These are phyloP conservation scores for Onychomys arenicola DNA, from an alignment of 2,797 vertebrate genomes.

Conservation along the genomic window DNA sequence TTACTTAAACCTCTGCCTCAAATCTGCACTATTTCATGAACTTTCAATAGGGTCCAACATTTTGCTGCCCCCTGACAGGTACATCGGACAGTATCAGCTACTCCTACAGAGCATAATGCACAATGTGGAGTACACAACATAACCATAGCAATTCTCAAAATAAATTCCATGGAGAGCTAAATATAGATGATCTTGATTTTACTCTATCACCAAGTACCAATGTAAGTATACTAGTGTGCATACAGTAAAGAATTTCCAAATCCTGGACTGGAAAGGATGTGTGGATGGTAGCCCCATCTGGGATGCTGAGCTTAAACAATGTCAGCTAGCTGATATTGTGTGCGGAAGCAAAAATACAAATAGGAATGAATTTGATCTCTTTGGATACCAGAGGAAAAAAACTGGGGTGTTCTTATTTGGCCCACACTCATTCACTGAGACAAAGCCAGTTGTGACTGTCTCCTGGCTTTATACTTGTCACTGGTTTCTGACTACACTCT, in stretches of 20 bases:
- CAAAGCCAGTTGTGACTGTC: conserved; percentile 77
- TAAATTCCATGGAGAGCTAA: neutral
- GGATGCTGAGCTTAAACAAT: neutral
- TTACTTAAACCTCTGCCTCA: neutral
- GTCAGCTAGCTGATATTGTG: conserved; percentile 48
- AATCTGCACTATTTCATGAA: neutral
- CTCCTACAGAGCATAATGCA: neutral
- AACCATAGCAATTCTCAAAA: conserved; percentile 5
- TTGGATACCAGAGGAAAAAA: conserved; percentile 57
- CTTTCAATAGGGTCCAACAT: neutral
- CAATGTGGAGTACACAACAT: neutral
- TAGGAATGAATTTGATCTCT: conserved; percentile 63
- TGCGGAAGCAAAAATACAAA: conserved; percentile 67
- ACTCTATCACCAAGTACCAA: neutral
- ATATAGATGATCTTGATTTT: neutral
- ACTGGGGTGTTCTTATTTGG: conserved; percentile 77
- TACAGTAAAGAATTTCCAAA: neutral
- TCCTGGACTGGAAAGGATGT: neutral
- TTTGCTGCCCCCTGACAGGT: neutral
- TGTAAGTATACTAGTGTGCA: neutral
- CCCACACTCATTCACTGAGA: conserved; percentile 75
- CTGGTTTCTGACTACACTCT: conserved; percentile 82
- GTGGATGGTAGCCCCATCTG: neutral
- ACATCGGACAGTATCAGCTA: neutral
- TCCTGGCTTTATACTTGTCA: conserved; percentile 72